Evolutionary conservation across 2,797 vertebrate species (phyloP), one percentile per base, ranked within the genome.

Genomic region (Mareca penelope): DNA sequence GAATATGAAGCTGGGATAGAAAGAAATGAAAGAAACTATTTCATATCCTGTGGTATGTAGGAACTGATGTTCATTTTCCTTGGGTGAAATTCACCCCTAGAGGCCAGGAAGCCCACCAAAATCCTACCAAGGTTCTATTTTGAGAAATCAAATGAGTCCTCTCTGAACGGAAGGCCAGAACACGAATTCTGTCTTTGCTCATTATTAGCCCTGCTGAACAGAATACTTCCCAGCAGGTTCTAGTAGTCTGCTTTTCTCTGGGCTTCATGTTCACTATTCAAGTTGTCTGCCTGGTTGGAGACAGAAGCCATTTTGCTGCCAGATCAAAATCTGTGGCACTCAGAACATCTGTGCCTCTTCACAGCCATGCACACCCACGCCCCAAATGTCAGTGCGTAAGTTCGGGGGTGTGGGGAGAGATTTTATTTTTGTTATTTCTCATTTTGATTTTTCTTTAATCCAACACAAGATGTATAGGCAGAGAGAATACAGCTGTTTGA

Each of bases 401-500:
- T 37, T 52, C 28, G 3, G 56, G 44, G 5, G 44, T 12, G 31
- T n/a, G 8, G 14, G 19, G 8, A 15, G 60, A 29, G 31, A 35
- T 65, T 59, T 67, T 26, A 81, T 33, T 94, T 85, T 69, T 89
- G 35, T 79, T 89, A 92, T 73, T 79, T 39, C 72, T 80, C 75
- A 29, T 40, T 63, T 6, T 63, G 81, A 55, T 75, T 87, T 89
- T 73, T 73, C 76, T 90, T 92, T 89, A 81, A 85, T 68, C 60
- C 80, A 67, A 55, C 33, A 19, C 50, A 24, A 91, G 82, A 83
- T 28, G 69, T 84, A 73, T 3, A 65, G 82, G 29, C 53, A 61
- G 92, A 89, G 89, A 94, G 53, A 80, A 19, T 0, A 1, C 92
- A 92, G 92, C 89, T 96, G 87, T 75, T 48, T 8, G 42, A 88